Evolutionary conservation across 2,888 invertebrate species (phyloP), one percentile per base, ranked within the genome.

Genomic region (Drosophila setosimentum): DNA sequence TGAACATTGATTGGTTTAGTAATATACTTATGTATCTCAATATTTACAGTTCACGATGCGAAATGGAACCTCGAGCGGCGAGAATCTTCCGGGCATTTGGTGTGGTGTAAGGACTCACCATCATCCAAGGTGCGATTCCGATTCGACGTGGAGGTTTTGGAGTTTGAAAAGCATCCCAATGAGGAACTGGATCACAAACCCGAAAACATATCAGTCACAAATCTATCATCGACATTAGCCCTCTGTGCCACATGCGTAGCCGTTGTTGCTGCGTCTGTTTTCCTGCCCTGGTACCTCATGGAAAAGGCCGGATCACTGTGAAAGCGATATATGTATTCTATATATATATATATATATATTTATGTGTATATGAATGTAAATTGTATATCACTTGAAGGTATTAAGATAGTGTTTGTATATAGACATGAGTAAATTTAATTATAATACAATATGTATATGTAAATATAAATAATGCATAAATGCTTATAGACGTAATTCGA

Each of bases 1-100:
- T 45, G 13, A 13, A 21, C 6, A 6, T 21, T 48, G 29, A n/a
- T 57, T 6, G 16, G 5, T 16, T 24, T 18, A 48, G 8, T 18
- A 16, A 48, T 48, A 48, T 16, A 24, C 27, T 27, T 10, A 30
- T 29, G 37, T 16, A 37, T n/a, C 3, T 42, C 45, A 16, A 29
- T n/a, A 18, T 29, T 68, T 58, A 1, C 57, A 92, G 92, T 92
- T 27, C 87, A 91, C 76, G 91, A 93, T 79, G 93, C 93, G 2
- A 92, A 93, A 69, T 94, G 93, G 93, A 93, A 92, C 76, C 81
- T 94, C 78, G 93, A 94, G 76, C 87, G 94, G 11, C 87, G 93
- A 18, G 93, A 92, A 57, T 93, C 93, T 21, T 93, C 93, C 0
- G 93, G 93, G 1, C 92, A 92, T 68, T 90, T 94, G 71, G 93